Conservation (phyloP, 2,797 vertebrate genomes). For the Poliocrania exsul region DNA sequence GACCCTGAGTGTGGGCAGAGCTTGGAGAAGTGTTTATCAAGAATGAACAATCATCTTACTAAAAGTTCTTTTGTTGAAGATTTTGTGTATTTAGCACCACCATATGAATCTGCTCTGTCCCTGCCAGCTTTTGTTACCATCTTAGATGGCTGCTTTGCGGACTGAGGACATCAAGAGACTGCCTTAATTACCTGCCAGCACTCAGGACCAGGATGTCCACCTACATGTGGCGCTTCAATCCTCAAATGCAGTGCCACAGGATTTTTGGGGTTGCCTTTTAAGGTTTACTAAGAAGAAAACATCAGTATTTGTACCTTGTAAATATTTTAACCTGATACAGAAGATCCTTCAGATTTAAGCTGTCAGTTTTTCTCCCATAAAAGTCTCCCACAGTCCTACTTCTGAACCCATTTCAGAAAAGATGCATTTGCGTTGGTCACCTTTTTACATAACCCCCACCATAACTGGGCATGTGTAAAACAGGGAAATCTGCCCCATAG, state of each 20-base stretch:
- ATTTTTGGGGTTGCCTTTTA: neutral
- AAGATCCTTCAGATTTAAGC: neutral
- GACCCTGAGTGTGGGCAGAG: rapidly evolving
- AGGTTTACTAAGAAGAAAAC: neutral
- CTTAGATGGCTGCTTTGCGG: neutral
- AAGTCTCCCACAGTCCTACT: neutral
- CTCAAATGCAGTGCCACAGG: rapidly evolving
- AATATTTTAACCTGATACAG: neutral
- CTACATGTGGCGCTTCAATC: neutral
- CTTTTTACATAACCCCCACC: neutral
- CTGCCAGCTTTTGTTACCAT: neutral
- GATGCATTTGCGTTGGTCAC: neutral
- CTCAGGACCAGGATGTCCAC: neutral
- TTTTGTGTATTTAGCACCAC: neutral
- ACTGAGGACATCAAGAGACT: neutral
- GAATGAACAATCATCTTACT: neutral
- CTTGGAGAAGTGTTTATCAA: neutral
- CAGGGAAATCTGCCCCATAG: neutral
- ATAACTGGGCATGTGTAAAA: neutral
- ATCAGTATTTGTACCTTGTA: neutral
- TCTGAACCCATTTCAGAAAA: neutral
- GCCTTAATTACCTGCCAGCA: neutral
- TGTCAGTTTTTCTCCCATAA: slow-evolving; percentile 11
- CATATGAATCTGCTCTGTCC: neutral
- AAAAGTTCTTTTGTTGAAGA: neutral